Evolutionary conservation across 2,113 vertebrate genomes (phyloP).

Genomic region (Ovibos moschatus): DNA sequence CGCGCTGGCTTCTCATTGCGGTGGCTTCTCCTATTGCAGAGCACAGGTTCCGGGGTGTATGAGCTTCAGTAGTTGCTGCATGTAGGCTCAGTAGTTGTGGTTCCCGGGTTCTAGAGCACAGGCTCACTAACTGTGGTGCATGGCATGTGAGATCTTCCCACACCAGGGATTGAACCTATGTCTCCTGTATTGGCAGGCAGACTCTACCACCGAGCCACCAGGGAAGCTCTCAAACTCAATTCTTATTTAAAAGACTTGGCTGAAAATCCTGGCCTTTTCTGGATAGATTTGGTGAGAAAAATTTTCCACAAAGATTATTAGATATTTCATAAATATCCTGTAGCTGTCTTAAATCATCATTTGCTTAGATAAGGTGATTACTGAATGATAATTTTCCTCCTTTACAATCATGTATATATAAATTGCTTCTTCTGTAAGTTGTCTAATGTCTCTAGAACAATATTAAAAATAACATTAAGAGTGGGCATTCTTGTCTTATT

Average conservation of each 20-base stretch:
- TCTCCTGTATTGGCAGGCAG: background rate
- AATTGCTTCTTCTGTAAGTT: background rate
- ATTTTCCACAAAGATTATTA: background rate
- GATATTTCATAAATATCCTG: background rate
- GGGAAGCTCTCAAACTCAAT: background rate
- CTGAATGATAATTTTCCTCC: background rate
- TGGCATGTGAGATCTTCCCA: background rate
- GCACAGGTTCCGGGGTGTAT: background rate
- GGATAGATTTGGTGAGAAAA: background rate
- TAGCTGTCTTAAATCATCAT: background rate
- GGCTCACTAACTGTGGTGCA: background rate
- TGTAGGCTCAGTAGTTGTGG: background rate
- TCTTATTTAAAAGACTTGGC: background rate
- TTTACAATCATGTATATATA: background rate
- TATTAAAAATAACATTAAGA: background rate
- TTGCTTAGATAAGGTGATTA: background rate
- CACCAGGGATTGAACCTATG: background rate
- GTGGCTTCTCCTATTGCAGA: background rate
- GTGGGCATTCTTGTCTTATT: background rate
- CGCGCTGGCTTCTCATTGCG: background rate
- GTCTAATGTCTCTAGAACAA: background rate
- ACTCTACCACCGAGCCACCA: background rate
- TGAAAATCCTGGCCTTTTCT: background rate
- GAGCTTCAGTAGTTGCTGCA: background rate
- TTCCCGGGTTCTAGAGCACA: background rate